A percentile compares a stretch with the other conserved stretches of the same genome.
These are phyloP conservation scores for Dione vanillae DNA, from an alignment of 2,888 invertebrate species.

Conservation along the genomic window DNA sequence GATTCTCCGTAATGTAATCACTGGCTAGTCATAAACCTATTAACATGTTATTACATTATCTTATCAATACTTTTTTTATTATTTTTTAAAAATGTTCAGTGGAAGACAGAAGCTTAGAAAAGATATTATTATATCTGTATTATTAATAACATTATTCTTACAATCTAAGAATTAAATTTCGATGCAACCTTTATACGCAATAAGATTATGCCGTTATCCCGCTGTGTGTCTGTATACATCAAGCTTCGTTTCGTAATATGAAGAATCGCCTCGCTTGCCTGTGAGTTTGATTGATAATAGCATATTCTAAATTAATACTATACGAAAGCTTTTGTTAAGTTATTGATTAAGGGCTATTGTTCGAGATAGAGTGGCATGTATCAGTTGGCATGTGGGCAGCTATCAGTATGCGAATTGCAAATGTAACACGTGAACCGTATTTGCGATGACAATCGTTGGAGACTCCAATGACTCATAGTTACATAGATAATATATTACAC, in stretches of 20 bases:
- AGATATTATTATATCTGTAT: background rate
- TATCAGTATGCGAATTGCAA: constrained; percentile 70
- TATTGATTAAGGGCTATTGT: constrained; percentile 50
- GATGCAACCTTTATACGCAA: background rate
- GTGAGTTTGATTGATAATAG: constrained; percentile 42
- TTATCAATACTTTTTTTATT: constrained; percentile 48
- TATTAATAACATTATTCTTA: background rate
- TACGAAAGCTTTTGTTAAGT: constrained; percentile 38
- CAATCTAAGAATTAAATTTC: background rate
- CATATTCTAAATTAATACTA: constrained; percentile 30
- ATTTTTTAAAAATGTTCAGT: background rate
- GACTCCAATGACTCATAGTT: constrained; percentile 77
- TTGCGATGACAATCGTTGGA: constrained; percentile 70
- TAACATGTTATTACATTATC: constrained; percentile 64
- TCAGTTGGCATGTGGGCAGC: constrained; percentile 61
- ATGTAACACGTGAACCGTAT: constrained; percentile 66
- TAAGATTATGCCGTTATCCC: constrained; percentile 40
- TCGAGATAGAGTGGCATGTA: constrained; percentile 52
- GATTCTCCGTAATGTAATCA: constrained; percentile 64
- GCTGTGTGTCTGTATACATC: constrained; percentile 11
- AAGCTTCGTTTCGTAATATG: constrained; percentile 26
- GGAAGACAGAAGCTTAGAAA: background rate
- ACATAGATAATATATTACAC: constrained; percentile 68
- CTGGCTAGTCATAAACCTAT: constrained; percentile 65
- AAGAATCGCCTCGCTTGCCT: constrained; percentile 20